These are phyloP conservation scores for Pocillopora verrucosa DNA, from an alignment of 64 coral and sea anemone genomes.

Conservation along the genomic window DNA sequence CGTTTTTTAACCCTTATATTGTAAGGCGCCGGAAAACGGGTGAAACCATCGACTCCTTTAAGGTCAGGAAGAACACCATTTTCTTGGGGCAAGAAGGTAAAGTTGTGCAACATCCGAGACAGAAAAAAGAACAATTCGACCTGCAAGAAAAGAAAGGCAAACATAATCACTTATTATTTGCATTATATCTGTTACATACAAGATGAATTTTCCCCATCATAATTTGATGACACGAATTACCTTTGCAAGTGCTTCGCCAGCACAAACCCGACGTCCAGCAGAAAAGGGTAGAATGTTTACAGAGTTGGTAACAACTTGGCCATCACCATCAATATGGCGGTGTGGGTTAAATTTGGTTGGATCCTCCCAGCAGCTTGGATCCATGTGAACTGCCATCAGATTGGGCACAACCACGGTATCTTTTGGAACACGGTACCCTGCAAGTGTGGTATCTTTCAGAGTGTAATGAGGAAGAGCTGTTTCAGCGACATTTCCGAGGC, in stretches of 20 bases:
- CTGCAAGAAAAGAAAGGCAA: background rate
- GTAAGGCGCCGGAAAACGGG: slow-evolving; percentile 18
- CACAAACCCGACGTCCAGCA: slow-evolving; percentile 67
- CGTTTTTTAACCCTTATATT: slow-evolving; percentile 8
- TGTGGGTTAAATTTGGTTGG: slow-evolving; percentile 37
- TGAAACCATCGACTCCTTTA: background rate
- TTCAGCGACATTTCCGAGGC: slow-evolving; percentile 50
- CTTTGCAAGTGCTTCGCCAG: slow-evolving; percentile 60
- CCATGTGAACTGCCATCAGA: slow-evolving; percentile 26
- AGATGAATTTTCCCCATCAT: no score
- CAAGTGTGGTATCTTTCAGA: slow-evolving; percentile 45
- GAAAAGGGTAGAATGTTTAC: slow-evolving; percentile 57
- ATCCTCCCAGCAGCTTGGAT: slow-evolving; percentile 56
- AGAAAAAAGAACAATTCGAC: slow-evolving; percentile 19
- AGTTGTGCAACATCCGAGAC: slow-evolving; percentile 36
- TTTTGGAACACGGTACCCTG: slow-evolving; percentile 53
- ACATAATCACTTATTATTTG: background rate
- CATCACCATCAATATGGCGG: slow-evolving; percentile 51
- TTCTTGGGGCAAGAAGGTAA: slow-evolving; percentile 6
- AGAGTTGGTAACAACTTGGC: slow-evolving; percentile 36
- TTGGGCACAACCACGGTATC: slow-evolving; percentile 37
- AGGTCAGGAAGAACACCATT: background rate
- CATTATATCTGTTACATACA: no score
- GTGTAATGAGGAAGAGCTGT: slow-evolving; percentile 51
- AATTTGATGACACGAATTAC: background rate